These are phyloP conservation scores for Dinomys branickii DNA, from an alignment of 2,113 vertebrate species.

Conservation along the genomic window DNA sequence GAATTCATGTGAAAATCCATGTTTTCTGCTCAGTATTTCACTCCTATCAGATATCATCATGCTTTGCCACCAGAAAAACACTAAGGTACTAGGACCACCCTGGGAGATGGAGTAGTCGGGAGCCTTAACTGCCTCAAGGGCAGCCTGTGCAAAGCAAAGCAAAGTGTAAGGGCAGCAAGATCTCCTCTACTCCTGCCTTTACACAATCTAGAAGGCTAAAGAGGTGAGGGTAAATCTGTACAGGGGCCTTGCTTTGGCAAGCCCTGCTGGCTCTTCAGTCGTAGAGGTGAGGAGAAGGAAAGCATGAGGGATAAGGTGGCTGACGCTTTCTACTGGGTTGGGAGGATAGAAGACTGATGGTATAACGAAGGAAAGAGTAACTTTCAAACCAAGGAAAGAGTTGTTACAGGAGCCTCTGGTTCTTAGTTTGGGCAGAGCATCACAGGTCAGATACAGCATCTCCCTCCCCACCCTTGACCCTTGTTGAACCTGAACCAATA, in stretches of 20 bases:
- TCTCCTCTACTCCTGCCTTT: slow-evolving; percentile 37
- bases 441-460: background rate
- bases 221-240: background rate
- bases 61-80: background rate
- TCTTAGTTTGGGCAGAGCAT: background rate
- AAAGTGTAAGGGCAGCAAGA: slow-evolving; percentile 4
- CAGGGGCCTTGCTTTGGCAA: slow-evolving; percentile 29
- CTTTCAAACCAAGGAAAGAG: background rate
- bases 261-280: background rate
- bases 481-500: background rate
- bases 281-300: background rate
- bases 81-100: background rate
- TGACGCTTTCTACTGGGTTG: background rate
- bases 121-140: background rate
- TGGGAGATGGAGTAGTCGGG: background rate
- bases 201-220: slow-evolving; percentile 12
- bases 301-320: background rate
- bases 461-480: background rate
- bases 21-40: background rate
- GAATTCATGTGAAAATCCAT: background rate
- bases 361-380: no score
- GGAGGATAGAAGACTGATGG: background rate
- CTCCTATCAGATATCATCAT: background rate
- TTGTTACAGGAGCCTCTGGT: background rate
- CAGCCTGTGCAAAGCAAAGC: slow-evolving; percentile 28